Evolutionary conservation across 2,888 invertebrate genomes (phyloP).

Genomic region (Brenthis hecate): DNA sequence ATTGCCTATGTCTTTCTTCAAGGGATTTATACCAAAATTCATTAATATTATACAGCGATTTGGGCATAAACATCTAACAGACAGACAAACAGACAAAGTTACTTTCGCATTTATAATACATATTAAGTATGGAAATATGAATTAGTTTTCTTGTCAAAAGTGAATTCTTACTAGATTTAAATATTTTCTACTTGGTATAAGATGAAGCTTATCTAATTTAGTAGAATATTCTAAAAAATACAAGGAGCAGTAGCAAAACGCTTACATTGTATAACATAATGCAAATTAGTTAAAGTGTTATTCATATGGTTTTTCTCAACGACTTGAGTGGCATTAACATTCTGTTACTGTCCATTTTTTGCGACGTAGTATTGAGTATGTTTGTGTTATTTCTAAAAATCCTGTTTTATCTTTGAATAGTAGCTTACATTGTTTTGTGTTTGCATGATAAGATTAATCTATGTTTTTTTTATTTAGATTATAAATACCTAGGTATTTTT

Average conservation of each 20-base stretch:
- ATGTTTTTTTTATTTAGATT: not conserved
- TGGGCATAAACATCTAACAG: too few species aligned
- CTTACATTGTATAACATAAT: conserved; percentile 72
- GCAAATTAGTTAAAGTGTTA: conserved; percentile 64
- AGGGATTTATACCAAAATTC: too few species aligned
- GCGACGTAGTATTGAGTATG: conserved; percentile 49
- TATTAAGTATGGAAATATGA: too few species aligned
- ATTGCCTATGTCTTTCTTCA: too few species aligned
- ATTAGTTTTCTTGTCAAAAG: too few species aligned
- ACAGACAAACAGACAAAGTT: too few species aligned
- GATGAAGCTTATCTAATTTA: not conserved
- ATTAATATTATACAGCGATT: too few species aligned
- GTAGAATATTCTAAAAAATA: conserved; percentile 13
- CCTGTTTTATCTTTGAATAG: conserved; percentile 29
- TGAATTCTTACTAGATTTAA: too few species aligned
- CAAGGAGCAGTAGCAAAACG: conserved; percentile 65
- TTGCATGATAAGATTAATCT: not conserved
- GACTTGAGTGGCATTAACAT: conserved; percentile 64
- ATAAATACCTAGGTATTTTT: not conserved
- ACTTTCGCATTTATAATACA: too few species aligned
- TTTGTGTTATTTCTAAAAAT: conserved; percentile 34
- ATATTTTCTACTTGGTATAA: not conserved
- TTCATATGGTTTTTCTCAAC: conserved; percentile 63
- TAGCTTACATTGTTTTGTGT: conserved; percentile 1
- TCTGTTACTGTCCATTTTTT: conserved; percentile 62